Percentiles rank a stretch among this genome's conserved stretches.
phyloP scores from a whole-genome alignment of 2,888 invertebrate species.

The Cecidostiba fungosa region DNA sequence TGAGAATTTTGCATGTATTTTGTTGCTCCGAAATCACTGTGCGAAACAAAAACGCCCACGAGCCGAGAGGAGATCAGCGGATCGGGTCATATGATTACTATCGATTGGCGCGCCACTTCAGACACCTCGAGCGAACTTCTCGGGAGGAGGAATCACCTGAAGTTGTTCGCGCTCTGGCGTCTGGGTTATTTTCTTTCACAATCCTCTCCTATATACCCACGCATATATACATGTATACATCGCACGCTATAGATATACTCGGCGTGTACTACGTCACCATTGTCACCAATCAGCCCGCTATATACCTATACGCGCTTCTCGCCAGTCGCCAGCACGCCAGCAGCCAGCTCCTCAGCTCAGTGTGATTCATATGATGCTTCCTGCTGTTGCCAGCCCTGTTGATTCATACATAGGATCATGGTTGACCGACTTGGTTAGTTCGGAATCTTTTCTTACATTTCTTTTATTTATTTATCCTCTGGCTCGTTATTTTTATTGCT shows the following conservation, averaged over 20 bases:
- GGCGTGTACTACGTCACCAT: slow-evolving; percentile 2
- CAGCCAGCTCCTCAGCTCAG: background rate
- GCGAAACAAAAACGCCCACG: slow-evolving; percentile 44
- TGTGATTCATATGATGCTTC: slow-evolving; percentile 64
- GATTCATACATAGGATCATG: slow-evolving; percentile 81
- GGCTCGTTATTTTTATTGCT: slow-evolving; percentile 27
- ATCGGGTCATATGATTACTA: slow-evolving; percentile 63
- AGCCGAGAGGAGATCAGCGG: slow-evolving; percentile 40
- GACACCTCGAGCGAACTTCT: background rate
- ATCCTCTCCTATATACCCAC: background rate
- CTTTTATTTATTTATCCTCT: slow-evolving; percentile 68
- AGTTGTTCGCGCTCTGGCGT: slow-evolving; percentile 6
- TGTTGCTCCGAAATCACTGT: slow-evolving; percentile 3
- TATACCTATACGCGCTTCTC: too few species aligned
- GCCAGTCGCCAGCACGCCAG: too few species aligned
- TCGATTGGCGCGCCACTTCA: slow-evolving; percentile 57
- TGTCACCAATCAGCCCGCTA: background rate
- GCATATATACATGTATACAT: background rate
- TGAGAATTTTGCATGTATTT: slow-evolving; percentile 19
- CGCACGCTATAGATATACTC: background rate
- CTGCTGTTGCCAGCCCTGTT: slow-evolving; percentile 66
- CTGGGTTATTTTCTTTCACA: background rate
- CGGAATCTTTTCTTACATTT: slow-evolving; percentile 68
- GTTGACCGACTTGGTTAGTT: slow-evolving; percentile 84
- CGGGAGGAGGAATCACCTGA: background rate